Evolutionary conservation across 2,797 vertebrate species (phyloP), one percentile per base, ranked within the genome.

Genomic region (Megalops cyprinoides): DNA sequence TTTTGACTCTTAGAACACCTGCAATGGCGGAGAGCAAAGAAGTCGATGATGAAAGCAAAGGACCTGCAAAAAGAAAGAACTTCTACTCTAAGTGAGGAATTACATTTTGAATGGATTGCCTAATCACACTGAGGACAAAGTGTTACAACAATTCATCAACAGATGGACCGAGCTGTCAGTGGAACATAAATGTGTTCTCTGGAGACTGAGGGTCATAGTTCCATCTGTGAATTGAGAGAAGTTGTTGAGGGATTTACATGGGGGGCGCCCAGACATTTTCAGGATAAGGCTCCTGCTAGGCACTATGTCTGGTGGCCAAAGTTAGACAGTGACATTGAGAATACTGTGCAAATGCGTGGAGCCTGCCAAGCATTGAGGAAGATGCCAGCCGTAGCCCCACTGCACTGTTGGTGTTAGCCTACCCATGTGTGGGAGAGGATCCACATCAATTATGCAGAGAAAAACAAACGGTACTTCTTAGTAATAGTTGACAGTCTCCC

Each of bases 181-280:
- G 15, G 81, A 87, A n/a, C 82, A 85, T 1, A 76, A 80, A 42
- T 84, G 81, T 74, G 23, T 85, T 37, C 77, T 85, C 0, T 87
- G 83, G 81, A 83, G 76, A 9, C n/a, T 62, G 18, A 23, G 80
- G 28, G 77, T 84, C 46, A 71, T 84, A 1, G 48, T 84, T 53
- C 80, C 80, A 15, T 49, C 74, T 58, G 31, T 2, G 25, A 46
- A 76, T 53, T 1, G 73, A 55, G 46, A 71, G n/a, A 58, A 37
- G 76, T 51, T 84, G 39, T 71, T 84, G 25, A 67, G 34, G 0
- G 82, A 84, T 14, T 53, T 84, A 34, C 83, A 84, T 44, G 25
- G 51, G 37, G 80, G 51, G 18, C 81, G 82, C 46, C 82, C 67
- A 7, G 79, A 82, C 10, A 73, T 79, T 7, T 69, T 53, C 10